A percentile compares a stretch with the other conserved stretches of the same genome.
Conservation (phyloP, 2,113 vertebrate genomes). For the Verasper variegatus region DNA sequence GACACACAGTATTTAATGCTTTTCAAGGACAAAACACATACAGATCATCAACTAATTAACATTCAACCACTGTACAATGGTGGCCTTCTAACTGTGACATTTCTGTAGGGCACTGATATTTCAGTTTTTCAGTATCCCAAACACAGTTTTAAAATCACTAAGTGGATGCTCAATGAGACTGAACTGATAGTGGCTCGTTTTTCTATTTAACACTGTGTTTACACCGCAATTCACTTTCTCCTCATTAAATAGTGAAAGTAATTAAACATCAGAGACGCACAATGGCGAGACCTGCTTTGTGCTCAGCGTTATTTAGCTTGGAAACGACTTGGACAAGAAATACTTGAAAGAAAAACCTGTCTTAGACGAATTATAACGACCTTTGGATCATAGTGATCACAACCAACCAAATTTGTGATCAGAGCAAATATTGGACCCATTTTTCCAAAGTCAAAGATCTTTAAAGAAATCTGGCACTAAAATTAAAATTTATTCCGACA, state of each 20-base stretch:
- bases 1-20: neutral
- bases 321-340: too few species aligned
- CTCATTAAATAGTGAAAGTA: neutral
- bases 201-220: slow-evolving; percentile 29
- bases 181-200: slow-evolving; percentile 34
- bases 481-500: too few species aligned
- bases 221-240: neutral
- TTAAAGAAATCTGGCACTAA: neutral
- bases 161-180: slow-evolving; percentile 37
- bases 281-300: neutral
- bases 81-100: slow-evolving; percentile 42
- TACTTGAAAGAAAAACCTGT: too few species aligned
- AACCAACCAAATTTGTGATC: too few species aligned
- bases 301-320: too few species aligned
- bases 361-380: too few species aligned
- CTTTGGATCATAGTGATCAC: too few species aligned
- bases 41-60: slow-evolving; percentile 38
- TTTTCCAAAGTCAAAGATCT: neutral
- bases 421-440: too few species aligned
- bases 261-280: neutral
- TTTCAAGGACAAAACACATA: slow-evolving; percentile 16
- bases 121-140: slow-evolving; percentile 23
- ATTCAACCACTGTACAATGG: slow-evolving; percentile 19
- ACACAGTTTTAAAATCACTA: slow-evolving; percentile 4
- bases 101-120: slow-evolving; percentile 50